Evolutionary conservation across 1,140 invertebrate genomes (phyloP), one percentile per base, ranked within the genome.

Genomic region (Neoseiulus cucumeris): DNA sequence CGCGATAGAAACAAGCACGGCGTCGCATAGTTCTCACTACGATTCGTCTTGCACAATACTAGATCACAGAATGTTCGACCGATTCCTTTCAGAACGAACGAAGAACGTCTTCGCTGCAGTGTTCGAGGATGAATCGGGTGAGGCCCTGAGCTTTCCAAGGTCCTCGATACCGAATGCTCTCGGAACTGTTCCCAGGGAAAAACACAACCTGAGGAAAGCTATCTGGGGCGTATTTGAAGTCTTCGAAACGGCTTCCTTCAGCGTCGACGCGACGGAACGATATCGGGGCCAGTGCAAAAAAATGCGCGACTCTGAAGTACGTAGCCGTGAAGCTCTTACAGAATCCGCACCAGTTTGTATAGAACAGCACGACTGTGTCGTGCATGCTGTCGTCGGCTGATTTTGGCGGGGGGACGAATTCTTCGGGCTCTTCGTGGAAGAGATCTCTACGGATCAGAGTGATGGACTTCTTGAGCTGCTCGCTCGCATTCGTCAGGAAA

Each of bases 301-400:
- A 59, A 33, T 59, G 17, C 17, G 51, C 51, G 14, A 59, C 51
- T 59, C 51, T 17, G 22, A 29, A 33, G 22, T 29, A 59, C 25
- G 25, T 25, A 20, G 51, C 51, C 25, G 51, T 33, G 51, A 59
- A 25, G 22, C 51, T 59, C 9, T 59, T 59, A 25, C 51, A 59
- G 51, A 59, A 59, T 2, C 51, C 51, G 22, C 51, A 59, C 51
- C 51, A 59, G 51, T 59, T 59, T 20, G 51, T 59, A 59, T 59
- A 59, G 51, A 59, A 59, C 25, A 59, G 33, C 1, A 59, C 33
- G 22, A 59, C 51, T 1, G 51, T 59, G 22, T 59, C 51, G 25
- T 33, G 51, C 5, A 59, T 17, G 12, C 14, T 20, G 14, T 14
- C 17, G 14, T 25, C 51, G 2, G 51, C 1, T 9, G 51, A 14